These are phyloP conservation scores for Apogon talboti DNA, from an alignment of 2,797 vertebrate genomes.

Conservation along the genomic window DNA sequence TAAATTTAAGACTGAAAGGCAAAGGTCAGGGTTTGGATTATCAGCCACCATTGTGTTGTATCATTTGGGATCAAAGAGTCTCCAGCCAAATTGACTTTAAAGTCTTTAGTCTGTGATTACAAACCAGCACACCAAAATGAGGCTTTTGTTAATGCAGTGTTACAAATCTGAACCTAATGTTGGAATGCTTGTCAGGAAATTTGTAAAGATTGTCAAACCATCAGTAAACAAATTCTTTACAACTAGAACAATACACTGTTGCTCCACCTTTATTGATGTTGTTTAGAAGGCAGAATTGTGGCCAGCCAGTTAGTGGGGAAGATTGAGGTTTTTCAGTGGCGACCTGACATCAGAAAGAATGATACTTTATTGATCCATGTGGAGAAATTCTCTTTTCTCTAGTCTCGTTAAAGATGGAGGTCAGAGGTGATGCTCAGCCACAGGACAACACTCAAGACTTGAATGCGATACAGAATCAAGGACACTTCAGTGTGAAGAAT, in stretches of 20 bases:
- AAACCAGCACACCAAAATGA: background rate
- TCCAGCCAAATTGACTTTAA: background rate
- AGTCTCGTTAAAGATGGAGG: conserved; percentile 52
- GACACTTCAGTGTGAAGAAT: conserved; percentile 27
- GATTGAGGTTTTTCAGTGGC: conserved; percentile 53
- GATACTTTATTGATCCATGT: conserved; percentile 65
- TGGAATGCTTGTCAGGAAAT: background rate
- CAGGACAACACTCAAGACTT: conserved; percentile 19
- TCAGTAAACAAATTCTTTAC: background rate
- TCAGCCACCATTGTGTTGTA: background rate
- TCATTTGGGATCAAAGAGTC: background rate
- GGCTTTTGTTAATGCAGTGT: background rate
- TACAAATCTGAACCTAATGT: background rate
- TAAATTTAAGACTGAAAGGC: background rate
- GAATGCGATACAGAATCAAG: conserved; percentile 42
- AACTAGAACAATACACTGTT: conserved; percentile 7
- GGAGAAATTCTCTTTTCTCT: conserved; percentile 44
- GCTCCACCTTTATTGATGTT: conserved; percentile 1
- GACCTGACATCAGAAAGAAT: conserved; percentile 39
- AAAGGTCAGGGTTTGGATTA: background rate
- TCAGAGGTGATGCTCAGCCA: conserved; percentile 52
- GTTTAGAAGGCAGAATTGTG: conserved; percentile 38
- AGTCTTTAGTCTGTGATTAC: background rate
- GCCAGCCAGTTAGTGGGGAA: conserved; percentile 33
- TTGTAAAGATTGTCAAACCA: background rate